Conservation (phyloP, 2,113 vertebrate species). For the Anoplopoma fimbria region DNA sequence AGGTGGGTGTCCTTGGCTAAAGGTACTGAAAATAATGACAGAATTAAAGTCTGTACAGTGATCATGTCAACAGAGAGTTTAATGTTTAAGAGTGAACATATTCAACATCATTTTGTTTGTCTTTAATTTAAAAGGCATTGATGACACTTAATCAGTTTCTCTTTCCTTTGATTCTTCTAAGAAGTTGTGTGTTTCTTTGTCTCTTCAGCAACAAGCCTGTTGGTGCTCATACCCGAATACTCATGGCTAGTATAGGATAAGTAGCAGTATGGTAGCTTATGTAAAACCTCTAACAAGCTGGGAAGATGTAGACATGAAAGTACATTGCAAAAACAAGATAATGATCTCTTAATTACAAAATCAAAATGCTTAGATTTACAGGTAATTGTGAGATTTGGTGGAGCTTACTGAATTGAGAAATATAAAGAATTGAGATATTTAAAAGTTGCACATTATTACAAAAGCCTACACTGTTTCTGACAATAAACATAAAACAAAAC, state of each 20-base stretch:
- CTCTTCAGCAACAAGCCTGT: background rate
- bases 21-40: background rate
- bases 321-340: background rate
- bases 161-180: background rate
- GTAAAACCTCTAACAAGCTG: background rate
- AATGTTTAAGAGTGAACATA: background rate
- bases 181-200: background rate
- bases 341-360: background rate
- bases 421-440: background rate
- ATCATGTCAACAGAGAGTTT: background rate
- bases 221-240: background rate
- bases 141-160: background rate
- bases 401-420: background rate
- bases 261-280: background rate
- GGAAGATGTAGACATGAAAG: background rate
- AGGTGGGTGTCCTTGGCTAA: background rate
- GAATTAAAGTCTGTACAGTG: background rate
- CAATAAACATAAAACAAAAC: constrained; percentile 28
- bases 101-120: background rate
- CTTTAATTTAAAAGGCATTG: constrained; percentile 3
- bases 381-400: background rate
- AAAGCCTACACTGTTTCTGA: constrained; percentile 7
- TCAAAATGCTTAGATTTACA: background rate
- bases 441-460: constrained; percentile 39
- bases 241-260: background rate